Evolutionary conservation across 2,797 vertebrate species (phyloP).

Genomic region (Bradypodion pumilum): DNA sequence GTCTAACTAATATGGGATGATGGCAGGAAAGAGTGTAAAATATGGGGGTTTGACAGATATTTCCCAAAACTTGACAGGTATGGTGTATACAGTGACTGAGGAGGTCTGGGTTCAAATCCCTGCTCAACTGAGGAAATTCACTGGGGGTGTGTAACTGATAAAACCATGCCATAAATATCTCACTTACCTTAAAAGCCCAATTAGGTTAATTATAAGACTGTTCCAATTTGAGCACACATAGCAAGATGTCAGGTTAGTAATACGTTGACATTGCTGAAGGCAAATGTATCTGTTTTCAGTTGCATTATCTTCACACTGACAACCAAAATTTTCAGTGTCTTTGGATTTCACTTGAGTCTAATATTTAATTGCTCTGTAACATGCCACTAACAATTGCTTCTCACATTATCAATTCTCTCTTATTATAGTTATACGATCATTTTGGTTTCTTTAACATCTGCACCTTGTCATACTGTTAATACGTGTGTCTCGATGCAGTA

Average conservation of each 20-base stretch:
- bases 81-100: too few relatives aligned
- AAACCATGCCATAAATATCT: too few relatives aligned
- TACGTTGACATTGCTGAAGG: background rate
- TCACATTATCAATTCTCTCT: background rate
- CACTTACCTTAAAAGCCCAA: too few relatives aligned
- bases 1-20: too few relatives aligned
- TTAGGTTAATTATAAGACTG: too few relatives aligned
- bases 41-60: too few relatives aligned
- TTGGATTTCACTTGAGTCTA: background rate
- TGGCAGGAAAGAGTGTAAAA: too few relatives aligned
- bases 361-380: background rate
- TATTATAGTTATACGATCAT: background rate
- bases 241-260: background rate
- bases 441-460: conserved; percentile 16
- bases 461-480: background rate
- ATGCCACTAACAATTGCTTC: background rate
- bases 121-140: too few relatives aligned
- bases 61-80: too few relatives aligned
- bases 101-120: too few relatives aligned
- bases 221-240: too few relatives aligned
- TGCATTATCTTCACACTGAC: background rate
- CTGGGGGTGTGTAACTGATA: too few relatives aligned
- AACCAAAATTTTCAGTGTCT: background rate
- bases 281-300: background rate
- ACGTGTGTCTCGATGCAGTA: fast-evolving